phyloP scores from a whole-genome alignment of 2,797 vertebrate genomes.

The Lindbergichthys nudifrons region DNA sequence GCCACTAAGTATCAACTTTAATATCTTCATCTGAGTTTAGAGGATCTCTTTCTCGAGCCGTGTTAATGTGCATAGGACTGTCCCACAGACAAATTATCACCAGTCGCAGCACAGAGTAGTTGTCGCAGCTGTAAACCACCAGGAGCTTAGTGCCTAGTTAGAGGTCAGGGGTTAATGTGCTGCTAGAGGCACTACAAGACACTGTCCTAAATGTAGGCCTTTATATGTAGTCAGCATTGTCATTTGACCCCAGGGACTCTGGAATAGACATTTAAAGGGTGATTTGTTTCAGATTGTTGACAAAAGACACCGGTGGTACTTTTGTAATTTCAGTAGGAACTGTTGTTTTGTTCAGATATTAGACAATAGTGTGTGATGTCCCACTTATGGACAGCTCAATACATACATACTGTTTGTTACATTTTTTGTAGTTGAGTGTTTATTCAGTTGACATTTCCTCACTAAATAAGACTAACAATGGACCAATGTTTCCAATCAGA shows the following conservation, averaged over 20 bases:
- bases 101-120: constrained; percentile 27
- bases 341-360: constrained; percentile 20
- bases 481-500: constrained; percentile 13
- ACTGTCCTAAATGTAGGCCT: constrained; percentile 75
- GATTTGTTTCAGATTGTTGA: constrained; percentile 71
- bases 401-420: neutral
- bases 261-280: constrained; percentile 56
- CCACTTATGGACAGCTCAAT: constrained; percentile 6
- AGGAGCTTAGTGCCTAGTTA: constrained; percentile 66
- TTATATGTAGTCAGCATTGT: constrained; percentile 61
- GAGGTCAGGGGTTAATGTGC: constrained; percentile 76
- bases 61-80: neutral
- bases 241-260: constrained; percentile 68
- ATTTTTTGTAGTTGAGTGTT: neutral
- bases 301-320: constrained; percentile 43
- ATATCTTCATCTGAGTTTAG: constrained; percentile 2
- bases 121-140: constrained; percentile 73
- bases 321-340: constrained; percentile 29
- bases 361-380: constrained; percentile 10
- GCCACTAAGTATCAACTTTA: neutral
- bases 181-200: constrained; percentile 74
- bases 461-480: constrained; percentile 3
- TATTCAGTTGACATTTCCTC: neutral
- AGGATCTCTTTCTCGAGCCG: neutral
- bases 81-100: constrained; percentile 12